Conservation (phyloP, 2,888 invertebrate genomes). For the Papilio protenor region DNA sequence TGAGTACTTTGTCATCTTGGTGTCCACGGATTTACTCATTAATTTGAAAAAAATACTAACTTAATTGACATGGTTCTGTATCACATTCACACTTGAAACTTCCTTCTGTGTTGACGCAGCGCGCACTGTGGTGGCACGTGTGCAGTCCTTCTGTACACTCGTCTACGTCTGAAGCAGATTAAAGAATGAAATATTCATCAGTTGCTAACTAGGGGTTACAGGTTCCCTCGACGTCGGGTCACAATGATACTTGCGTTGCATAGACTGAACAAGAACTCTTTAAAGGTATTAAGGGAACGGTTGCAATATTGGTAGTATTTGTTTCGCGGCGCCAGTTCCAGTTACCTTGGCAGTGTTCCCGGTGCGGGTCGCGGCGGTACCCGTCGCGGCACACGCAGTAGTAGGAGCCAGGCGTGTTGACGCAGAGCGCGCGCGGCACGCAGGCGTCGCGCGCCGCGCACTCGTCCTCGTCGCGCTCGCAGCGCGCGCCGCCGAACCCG, state of each 20-base stretch:
- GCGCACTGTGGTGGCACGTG: conserved; percentile 91
- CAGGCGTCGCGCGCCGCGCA: conserved; percentile 90
- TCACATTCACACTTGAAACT: conserved; percentile 91
- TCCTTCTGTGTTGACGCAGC: conserved; percentile 92
- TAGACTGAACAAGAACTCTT: no score
- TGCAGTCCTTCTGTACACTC: conserved; percentile 91
- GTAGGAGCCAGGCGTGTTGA: conserved; percentile 93
- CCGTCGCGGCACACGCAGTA: conserved; percentile 93
- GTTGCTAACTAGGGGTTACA: neutral
- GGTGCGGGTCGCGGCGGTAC: conserved; percentile 85
- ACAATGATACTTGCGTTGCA: no score
- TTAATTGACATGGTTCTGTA: conserved; percentile 86
- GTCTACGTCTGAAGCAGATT: conserved; percentile 87
- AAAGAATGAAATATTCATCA: conserved; percentile 7
- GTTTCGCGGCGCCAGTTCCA: no score
- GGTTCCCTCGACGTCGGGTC: neutral
- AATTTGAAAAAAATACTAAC: conserved; percentile 68
- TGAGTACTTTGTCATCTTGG: neutral
- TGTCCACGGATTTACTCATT: neutral
- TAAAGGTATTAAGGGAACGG: no score
- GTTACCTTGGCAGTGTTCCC: conserved; percentile 86
- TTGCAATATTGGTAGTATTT: no score
- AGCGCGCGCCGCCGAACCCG: conserved; percentile 92
- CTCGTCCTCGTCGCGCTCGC: conserved; percentile 94
- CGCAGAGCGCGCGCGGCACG: conserved; percentile 92